Conservation (phyloP, 2,797 vertebrate genomes). For the Threskiornis aethiopicus region DNA sequence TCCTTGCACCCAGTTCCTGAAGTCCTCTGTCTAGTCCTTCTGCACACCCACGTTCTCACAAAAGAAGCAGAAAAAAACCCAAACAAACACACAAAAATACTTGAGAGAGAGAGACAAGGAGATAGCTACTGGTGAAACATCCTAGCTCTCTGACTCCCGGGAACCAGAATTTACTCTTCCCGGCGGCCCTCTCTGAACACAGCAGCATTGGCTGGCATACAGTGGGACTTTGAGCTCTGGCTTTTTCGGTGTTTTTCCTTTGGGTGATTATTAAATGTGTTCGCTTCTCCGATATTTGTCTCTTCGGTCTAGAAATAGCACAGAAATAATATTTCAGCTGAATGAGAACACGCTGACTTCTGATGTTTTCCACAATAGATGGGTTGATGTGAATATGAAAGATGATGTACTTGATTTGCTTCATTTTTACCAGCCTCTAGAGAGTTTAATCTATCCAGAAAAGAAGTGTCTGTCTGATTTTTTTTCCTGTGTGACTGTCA, state of each 20-base stretch:
- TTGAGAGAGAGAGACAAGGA: neutral
- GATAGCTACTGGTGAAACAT: neutral
- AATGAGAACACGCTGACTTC: constrained; percentile 51
- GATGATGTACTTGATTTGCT: constrained; percentile 58
- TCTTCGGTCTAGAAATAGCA: constrained; percentile 44
- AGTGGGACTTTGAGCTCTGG: neutral
- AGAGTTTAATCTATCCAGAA: constrained; percentile 59
- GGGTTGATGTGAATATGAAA: constrained; percentile 60
- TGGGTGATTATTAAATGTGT: constrained; percentile 8
- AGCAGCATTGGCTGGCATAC: neutral
- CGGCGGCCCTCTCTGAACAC: rapidly evolving
- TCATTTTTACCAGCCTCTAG: constrained; percentile 41
- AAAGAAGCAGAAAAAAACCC: neutral
- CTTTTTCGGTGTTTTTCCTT: neutral
- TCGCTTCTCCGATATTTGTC: constrained; percentile 16
- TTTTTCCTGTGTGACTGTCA: constrained; percentile 36
- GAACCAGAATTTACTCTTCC: neutral
- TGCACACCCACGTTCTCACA: neutral
- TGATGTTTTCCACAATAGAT: constrained; percentile 63
- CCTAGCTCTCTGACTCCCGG: neutral
- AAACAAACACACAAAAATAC: neutral
- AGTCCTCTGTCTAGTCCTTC: neutral
- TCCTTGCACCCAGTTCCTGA: neutral
- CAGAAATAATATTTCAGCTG: constrained; percentile 55
- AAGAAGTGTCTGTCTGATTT: constrained; percentile 50